These are phyloP conservation scores for Cancer borealis DNA, from an alignment of 2,888 invertebrate species.

Conservation along the genomic window DNA sequence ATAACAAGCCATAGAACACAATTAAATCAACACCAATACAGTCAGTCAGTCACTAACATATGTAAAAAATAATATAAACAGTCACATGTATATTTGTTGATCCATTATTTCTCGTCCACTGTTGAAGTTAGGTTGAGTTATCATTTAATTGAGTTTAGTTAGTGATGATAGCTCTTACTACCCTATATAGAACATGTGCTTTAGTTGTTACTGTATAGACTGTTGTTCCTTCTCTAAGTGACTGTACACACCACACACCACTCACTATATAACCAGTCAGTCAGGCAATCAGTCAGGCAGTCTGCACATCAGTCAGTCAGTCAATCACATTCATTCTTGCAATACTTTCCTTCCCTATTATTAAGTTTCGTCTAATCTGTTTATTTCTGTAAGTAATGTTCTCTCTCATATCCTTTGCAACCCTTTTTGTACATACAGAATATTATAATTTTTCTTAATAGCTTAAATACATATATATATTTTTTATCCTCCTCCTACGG, in stretches of 20 bases:
- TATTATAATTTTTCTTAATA: constrained; percentile 38
- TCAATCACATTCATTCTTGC: background rate
- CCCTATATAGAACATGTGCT: no score
- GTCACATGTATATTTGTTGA: no score
- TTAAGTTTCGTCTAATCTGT: background rate
- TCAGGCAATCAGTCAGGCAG: background rate
- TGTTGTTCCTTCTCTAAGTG: no score
- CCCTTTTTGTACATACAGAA: constrained; percentile 21
- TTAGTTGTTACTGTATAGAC: no score
- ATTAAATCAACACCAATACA: no score
- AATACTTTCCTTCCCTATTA: background rate
- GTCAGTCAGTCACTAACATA: no score
- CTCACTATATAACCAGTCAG: background rate
- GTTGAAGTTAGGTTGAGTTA: no score
- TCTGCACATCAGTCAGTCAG: background rate
- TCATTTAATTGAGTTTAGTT: no score
- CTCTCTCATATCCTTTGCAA: background rate
- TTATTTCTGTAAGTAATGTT: background rate
- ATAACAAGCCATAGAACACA: no score
- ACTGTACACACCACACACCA: background rate
- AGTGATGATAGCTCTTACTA: no score
- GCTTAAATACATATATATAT: background rate
- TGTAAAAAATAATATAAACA: no score
- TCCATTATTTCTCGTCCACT: no score
- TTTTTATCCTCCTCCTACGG: background rate